Conservation (phyloP, 2,797 vertebrate species). For the Lacerta bilineata region DNA sequence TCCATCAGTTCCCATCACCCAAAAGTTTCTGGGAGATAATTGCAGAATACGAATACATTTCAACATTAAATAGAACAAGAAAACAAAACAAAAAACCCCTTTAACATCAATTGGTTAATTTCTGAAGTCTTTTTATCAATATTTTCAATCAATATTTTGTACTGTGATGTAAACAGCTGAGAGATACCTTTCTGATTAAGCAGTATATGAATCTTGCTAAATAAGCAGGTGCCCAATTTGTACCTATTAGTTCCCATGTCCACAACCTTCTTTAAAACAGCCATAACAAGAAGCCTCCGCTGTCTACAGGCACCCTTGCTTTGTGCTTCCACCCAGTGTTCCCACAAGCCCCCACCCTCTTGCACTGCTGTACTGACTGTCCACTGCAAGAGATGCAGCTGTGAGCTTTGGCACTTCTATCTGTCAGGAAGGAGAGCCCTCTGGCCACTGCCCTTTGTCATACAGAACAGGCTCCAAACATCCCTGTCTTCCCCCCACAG, state of each 20-base stretch:
- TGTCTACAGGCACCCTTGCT: neutral
- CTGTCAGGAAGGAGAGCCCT: conserved; percentile 31
- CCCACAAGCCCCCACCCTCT: neutral
- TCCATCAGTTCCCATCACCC: neutral
- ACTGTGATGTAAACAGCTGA: too few species aligned
- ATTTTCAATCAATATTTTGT: too few species aligned
- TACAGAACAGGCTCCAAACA: conserved; percentile 29
- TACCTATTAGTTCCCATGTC: neutral
- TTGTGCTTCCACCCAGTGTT: neutral
- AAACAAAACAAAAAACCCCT: neutral
- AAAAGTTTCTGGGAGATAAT: neutral
- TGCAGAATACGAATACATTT: neutral
- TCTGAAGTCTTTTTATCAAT: neutral
- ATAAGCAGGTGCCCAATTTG: neutral
- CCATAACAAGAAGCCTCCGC: neutral
- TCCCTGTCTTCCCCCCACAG: neutral
- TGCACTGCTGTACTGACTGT: neutral
- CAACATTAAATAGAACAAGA: too few species aligned
- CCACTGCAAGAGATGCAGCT: conserved; percentile 26
- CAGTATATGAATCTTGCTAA: too few species aligned
- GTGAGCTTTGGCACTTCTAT: conserved; percentile 30
- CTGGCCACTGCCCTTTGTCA: conserved; percentile 41
- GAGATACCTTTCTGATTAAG: too few species aligned
- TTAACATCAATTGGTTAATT: neutral
- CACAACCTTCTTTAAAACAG: neutral